Base-by-base conservation (phyloP, 2,113 vertebrate species). In the Mirounga angustirostris region DNA sequence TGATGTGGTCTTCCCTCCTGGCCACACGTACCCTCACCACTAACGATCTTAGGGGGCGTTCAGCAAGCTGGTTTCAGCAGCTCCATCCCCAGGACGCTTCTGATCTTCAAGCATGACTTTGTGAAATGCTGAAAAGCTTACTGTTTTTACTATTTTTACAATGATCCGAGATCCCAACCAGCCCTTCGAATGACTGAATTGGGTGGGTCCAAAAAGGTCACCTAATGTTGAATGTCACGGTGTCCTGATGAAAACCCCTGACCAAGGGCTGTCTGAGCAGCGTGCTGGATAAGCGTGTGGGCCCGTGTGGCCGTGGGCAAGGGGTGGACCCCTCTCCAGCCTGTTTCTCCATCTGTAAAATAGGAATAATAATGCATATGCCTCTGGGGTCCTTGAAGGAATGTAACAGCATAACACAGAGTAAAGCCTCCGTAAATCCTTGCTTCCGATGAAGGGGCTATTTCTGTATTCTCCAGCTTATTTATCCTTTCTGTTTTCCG, bases 401-500 rank as follows among this genome's bases (percentile, higher is more conserved):
- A 50, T 22, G 7, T 24, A 24, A 67, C 4, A 6, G 4, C 13
- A 19, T 26, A 3, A 7, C 0, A 0, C 0, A 21, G 5, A 67
- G 58, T 16, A 33, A 19, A 83, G 67, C 5, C 10, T 79, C 43
- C 5, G 15, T 15, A 16, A 76, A 28, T 1, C 7, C 40, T 52
- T 10, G n/a, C 4, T 65, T 14, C 59, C 12, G 36, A 14, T 0
- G 16, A 26, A 16, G 36, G 43, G 4, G 36, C 19, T 21, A 7
- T 24, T 16, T 16, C 11, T 30, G 36, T 22, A 6, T 7, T 40
- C 16, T 15, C 69, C 19, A 21, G 12, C 69, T 18, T 18, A 7
- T 43, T 81, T 16, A 1, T 46, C 26, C 65, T 56, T 40, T 8
- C 69, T 58, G 3, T 28, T 54, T 46, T 28, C 46, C 0, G 15